Percentiles rank a stretch among this genome's conserved stretches.
Conservation (phyloP, 2,888 invertebrate species). For the Tupiocoris notatus region DNA sequence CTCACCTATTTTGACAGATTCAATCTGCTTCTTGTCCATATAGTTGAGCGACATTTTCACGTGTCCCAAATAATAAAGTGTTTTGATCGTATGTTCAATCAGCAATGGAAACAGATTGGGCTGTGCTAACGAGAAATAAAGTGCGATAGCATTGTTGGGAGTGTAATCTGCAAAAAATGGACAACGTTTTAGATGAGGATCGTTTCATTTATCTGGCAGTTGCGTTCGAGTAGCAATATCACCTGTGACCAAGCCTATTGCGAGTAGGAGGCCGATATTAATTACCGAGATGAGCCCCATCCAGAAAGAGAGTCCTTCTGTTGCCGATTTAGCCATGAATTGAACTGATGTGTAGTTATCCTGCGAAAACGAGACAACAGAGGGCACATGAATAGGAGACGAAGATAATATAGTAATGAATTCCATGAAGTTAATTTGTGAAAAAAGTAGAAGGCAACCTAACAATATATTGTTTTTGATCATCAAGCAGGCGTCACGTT, state of each 20-base stretch:
- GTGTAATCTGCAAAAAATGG: slow-evolving; percentile 22
- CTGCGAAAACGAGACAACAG: slow-evolving; percentile 14
- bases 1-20: not conserved
- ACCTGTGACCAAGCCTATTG: slow-evolving; percentile 12
- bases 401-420: too few relatives aligned
- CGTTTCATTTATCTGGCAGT: not conserved
- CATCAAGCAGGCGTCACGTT: too few relatives aligned
- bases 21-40: slow-evolving; percentile 1
- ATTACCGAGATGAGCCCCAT: slow-evolving; percentile 37
- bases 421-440: not conserved
- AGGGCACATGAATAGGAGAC: not conserved
- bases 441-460: not conserved
- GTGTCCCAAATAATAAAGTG: slow-evolving; percentile 18
- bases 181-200: not conserved
- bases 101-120: slow-evolving; percentile 14
- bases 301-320: slow-evolving; percentile 45
- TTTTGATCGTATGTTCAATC: slow-evolving; percentile 30
- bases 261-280: slow-evolving; percentile 15
- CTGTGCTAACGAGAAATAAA: slow-evolving; percentile 21
- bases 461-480: not conserved
- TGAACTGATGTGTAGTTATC: slow-evolving; percentile 43
- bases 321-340: slow-evolving; percentile 41
- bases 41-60: slow-evolving; percentile 11
- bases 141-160: slow-evolving; percentile 8
- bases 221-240: not conserved